A percentile compares a stretch with the other conserved stretches of the same genome.
These are phyloP conservation scores for Tyrannus savana DNA, from an alignment of 2,113 vertebrate species.

Conservation along the genomic window DNA sequence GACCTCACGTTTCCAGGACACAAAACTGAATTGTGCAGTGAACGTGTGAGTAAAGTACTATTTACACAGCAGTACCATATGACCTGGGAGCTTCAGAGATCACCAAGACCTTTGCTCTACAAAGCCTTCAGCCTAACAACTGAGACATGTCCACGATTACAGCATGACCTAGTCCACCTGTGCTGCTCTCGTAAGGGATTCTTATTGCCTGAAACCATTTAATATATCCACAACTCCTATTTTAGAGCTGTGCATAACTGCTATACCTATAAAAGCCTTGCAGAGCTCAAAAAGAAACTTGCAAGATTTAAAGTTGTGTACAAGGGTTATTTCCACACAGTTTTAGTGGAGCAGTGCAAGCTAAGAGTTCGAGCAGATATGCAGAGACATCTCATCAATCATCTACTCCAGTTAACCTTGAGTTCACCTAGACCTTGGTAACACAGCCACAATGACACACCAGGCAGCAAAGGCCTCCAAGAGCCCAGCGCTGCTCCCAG, in stretches of 20 bases:
- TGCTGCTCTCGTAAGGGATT: neutral
- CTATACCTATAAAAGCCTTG: neutral
- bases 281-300: neutral
- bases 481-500: neutral
- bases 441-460: neutral
- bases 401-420: conserved; percentile 1
- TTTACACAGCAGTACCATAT: neutral
- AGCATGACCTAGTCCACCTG: neutral
- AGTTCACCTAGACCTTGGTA: conserved; percentile 1
- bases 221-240: neutral
- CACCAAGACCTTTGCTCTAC: neutral
- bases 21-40: neutral
- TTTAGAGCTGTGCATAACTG: neutral
- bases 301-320: neutral
- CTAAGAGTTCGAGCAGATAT: fast-evolving
- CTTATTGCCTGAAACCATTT: neutral
- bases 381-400: neutral
- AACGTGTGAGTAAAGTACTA: neutral
- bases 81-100: neutral
- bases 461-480: neutral
- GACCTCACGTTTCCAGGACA: fast-evolving
- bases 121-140: neutral
- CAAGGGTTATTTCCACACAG: neutral
- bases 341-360: fast-evolving
- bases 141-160: neutral